A percentile compares a stretch with the other conserved stretches of the same genome.
Conservation (phyloP, 2,888 invertebrate species). For the Stramonita haemastoma region DNA sequence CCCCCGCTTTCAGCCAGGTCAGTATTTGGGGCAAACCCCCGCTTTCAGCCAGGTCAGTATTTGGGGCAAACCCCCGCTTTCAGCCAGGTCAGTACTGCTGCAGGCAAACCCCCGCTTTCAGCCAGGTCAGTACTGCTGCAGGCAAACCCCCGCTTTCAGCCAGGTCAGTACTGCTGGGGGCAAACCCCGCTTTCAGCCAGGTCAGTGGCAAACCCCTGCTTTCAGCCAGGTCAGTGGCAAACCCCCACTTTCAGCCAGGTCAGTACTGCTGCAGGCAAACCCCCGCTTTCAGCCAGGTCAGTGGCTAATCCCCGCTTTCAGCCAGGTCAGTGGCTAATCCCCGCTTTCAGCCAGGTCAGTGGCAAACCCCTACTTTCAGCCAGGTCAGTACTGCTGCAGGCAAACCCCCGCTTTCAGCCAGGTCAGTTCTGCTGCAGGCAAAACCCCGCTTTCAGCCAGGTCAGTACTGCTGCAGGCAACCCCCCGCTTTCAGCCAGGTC, state of each 20-base stretch:
- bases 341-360: no score
- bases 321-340: no score
- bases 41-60: no score
- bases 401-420: slow-evolving; percentile 59
- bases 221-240: slow-evolving; percentile 77
- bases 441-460: slow-evolving; percentile 74
- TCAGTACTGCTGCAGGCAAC: no score
- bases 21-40: no score
- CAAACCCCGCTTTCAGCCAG: slow-evolving; percentile 59
- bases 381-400: no score
- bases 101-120: slow-evolving; percentile 64
- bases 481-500: not conserved
- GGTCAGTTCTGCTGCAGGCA: slow-evolving; percentile 78
- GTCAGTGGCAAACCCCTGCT: slow-evolving; percentile 73
- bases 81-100: no score
- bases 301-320: slow-evolving; percentile 64
- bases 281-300: slow-evolving; percentile 74
- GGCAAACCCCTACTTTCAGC: slow-evolving; percentile 76
- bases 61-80: slow-evolving; percentile 79
- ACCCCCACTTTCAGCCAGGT: not conserved
- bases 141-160: slow-evolving; percentile 78
- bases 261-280: slow-evolving; percentile 78
- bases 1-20: slow-evolving; percentile 73
- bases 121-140: slow-evolving; percentile 72
- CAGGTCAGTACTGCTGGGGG: no score